Evolutionary conservation across 2,888 invertebrate genomes (phyloP), one percentile per base, ranked within the genome.

Genomic region (Amblyjoppa fuscipennis): DNA sequence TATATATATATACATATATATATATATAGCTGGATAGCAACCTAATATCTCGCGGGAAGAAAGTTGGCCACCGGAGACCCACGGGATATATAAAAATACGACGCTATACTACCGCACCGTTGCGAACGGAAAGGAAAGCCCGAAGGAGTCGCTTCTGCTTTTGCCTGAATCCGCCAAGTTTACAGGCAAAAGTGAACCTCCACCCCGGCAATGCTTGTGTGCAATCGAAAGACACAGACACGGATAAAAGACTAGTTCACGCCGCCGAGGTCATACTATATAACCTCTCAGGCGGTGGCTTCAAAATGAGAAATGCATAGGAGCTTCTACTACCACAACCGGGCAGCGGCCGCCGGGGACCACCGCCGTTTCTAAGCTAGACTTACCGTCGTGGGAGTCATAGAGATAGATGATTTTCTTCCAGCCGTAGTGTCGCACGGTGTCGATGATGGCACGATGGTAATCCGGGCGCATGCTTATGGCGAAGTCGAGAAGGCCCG

Each of bases 381-480:
- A 95, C 97, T 96, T 95, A 98, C 98, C 98, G 92, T 98, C 98
- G 92, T 98, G 97, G 0, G 98, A 97, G 94, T 98, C 98, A 94
- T 98, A 98, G 90, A 99, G 95, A 94, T 98, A 98, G 92, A 98
- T 97, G 89, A 98, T 96, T 93, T 97, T 96, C 90, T 96, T 96
- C 98, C 98, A 99, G 68, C 97, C 97, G 94, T 99, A 99, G 94
- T 98, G 97, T 88, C 97, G 96, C 91, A 99, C 98, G 83, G 99
- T 97, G 95, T 99, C 99, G 89, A 99, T 97, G 93, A 99, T 97
- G 83, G 99, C 99, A 92, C 97, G 97, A 94, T 99, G 98, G 95
- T 99, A 99, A 94, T 99, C 98, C 56, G 99, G 99, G 87, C 98
- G 96, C 97, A 99, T 97, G 94, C 98, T 98, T 92, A 98, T 97